Evolutionary conservation across 2,888 invertebrate genomes (phyloP), one percentile per base, ranked within the genome.

Genomic region (Cetonia aurata): DNA sequence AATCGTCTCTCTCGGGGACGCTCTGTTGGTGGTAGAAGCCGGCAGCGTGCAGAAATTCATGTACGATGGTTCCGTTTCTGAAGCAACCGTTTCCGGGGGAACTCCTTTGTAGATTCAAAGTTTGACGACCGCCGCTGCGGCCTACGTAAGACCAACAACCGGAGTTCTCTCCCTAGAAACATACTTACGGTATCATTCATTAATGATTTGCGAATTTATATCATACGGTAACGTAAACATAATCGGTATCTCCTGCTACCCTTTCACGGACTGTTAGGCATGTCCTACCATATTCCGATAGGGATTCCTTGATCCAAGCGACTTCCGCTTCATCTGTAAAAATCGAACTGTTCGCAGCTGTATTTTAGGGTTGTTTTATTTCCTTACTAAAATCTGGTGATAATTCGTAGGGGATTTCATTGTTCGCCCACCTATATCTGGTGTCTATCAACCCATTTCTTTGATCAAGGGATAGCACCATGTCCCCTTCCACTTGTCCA

Each of bases 21-120:
- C 92, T 93, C 80, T 95, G 95, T 85, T 94, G 94, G 79, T 95
- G 95, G 81, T 92, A 93, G 82, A 95, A 94, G 0, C 95, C 95
- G 1, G 93, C 82, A 0, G 92, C 90, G 79, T 95, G 95, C 77
- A 95, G 86, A 80, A 95, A 86, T 82, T 95, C 95, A 80, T 95
- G 93, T 6, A 92, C 88, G 3, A 92, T 87, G 9, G 91, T 91
- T 13, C 93, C 91, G 71, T 87, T 87, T 31, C 81, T 85, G 69
- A 90, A 87, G 79, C 90, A 90, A 37, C 87, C 86, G 17, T 86
- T 86, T 0, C 87, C 85, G 0, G 85, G 87, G 10, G 41, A 15
- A n/a, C 52, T 60, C 12, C 19, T 42, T 69, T 74, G 71, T 9
- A 72, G 67, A 52, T 72, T 74, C 17, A 74, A 13, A 13, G 15